phyloP scores from a whole-genome alignment of 2,113 vertebrate species.

The Aegotheles bennettii region DNA sequence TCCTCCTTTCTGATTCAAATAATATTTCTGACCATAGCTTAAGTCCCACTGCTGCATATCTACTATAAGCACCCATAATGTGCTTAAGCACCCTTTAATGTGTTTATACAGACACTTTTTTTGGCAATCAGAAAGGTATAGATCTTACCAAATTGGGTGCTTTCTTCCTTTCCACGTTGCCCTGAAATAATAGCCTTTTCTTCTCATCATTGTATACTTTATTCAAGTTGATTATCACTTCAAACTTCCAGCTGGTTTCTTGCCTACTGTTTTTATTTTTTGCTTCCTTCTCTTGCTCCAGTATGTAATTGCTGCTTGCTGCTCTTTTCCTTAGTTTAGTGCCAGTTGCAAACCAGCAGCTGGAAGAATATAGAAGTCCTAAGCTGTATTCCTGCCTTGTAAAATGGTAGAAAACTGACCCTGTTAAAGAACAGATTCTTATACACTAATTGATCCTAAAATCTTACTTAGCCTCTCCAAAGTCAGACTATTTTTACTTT shows the following conservation, averaged over 20 bases:
- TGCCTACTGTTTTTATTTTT: neutral
- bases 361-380: neutral
- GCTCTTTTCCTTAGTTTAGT: neutral
- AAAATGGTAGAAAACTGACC: neutral
- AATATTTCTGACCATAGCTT: neutral
- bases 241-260: neutral
- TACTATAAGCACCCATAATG: neutral
- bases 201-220: neutral
- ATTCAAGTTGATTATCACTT: neutral
- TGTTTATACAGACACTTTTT: neutral
- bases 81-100: neutral
- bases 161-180: neutral
- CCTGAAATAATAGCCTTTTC: neutral
- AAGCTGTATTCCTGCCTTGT: neutral
- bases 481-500: neutral
- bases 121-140: neutral
- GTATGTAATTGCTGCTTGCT: neutral
- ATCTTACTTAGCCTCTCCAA: neutral
- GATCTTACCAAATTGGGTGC: neutral
- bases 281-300: neutral
- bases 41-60: neutral
- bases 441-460: neutral
- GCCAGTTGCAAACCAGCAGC: slow-evolving; percentile 4
- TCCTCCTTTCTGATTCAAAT: neutral
- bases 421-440: neutral